Conservation (phyloP, 2,797 vertebrate genomes). For the Sparus aurata region DNA sequence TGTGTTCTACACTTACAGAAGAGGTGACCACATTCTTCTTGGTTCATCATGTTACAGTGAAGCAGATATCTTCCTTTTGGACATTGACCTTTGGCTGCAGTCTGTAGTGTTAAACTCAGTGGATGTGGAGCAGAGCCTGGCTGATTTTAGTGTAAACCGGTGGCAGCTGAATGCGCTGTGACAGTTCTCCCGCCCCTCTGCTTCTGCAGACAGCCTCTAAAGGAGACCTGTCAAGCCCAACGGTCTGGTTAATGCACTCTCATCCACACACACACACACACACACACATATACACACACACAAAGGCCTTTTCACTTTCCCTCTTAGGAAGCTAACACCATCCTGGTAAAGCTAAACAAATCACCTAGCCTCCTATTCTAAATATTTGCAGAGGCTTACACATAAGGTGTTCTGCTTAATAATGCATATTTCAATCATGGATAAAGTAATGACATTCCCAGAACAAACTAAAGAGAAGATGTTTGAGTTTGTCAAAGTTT, state of each 20-base stretch:
- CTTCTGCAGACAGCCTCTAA: conserved; percentile 41
- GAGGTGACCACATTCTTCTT: conserved; percentile 23
- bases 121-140: conserved; percentile 47
- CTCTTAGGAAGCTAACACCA: conserved; percentile 44
- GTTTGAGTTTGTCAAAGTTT: conserved; percentile 14
- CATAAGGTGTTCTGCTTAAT: conserved; percentile 58
- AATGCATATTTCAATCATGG: conserved; percentile 68
- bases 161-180: conserved; percentile 51
- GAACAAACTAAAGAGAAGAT: conserved; percentile 32
- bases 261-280: conserved; percentile 34
- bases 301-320: conserved; percentile 56
- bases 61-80: conserved; percentile 46
- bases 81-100: conserved; percentile 59
- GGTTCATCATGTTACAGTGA: conserved; percentile 47
- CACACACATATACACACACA: conserved; percentile 33
- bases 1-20: conserved; percentile 37
- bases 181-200: conserved; percentile 42
- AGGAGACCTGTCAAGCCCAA: conserved; percentile 54
- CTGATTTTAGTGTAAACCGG: conserved; percentile 50
- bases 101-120: conserved; percentile 37
- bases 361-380: conserved; percentile 20
- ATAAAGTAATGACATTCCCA: conserved; percentile 35
- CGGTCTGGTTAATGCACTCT: conserved; percentile 67
- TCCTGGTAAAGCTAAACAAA: conserved; percentile 47
- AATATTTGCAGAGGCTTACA: conserved; percentile 47